A percentile compares a stretch with the other conserved stretches of the same genome.
Evolutionary conservation across 2,797 vertebrate genomes (phyloP).

Genomic region (Remorina albescens): DNA sequence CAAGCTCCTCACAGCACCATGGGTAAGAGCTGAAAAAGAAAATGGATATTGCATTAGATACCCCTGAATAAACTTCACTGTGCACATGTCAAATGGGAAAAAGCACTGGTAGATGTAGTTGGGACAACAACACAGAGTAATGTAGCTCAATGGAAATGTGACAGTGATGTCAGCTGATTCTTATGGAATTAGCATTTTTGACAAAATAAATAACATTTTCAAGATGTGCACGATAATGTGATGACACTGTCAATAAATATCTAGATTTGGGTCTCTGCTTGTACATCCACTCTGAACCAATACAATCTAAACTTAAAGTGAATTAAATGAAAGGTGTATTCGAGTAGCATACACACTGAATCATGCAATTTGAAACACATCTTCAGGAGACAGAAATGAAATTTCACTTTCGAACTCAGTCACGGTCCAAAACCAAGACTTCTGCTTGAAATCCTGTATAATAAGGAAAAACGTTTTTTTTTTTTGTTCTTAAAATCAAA

Average conservation of each 20-base stretch:
- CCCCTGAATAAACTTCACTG: slow-evolving; percentile 28
- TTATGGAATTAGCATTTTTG: slow-evolving; percentile 28
- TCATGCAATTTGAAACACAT: slow-evolving; percentile 9
- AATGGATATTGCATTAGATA: slow-evolving; percentile 56
- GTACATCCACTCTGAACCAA: not conserved
- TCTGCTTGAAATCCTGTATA: not conserved
- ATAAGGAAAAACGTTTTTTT: too few species aligned
- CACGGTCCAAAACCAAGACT: not conserved
- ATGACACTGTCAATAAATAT: slow-evolving; percentile 13
- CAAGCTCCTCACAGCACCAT: slow-evolving; percentile 64
- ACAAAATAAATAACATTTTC: slow-evolving; percentile 11
- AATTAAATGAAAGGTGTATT: slow-evolving; percentile 21
- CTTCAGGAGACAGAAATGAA: slow-evolving; percentile 3
- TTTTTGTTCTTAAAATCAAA: not conserved
- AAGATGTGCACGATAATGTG: slow-evolving; percentile 13
- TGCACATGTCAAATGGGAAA: slow-evolving; percentile 31
- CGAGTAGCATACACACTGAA: slow-evolving; percentile 6
- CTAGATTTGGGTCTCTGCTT: slow-evolving; percentile 8
- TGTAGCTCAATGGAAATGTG: slow-evolving; percentile 8
- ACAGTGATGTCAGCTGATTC: slow-evolving; percentile 14
- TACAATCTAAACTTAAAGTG: slow-evolving; percentile 5
- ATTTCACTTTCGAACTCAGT: not conserved
- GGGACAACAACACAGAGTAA: slow-evolving; percentile 7
- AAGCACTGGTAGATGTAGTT: slow-evolving; percentile 12
- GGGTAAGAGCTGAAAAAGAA: slow-evolving; percentile 69